Evolutionary conservation across 2,113 vertebrate genomes (phyloP).

Genomic region (Pomatorhinus ruficollis): DNA sequence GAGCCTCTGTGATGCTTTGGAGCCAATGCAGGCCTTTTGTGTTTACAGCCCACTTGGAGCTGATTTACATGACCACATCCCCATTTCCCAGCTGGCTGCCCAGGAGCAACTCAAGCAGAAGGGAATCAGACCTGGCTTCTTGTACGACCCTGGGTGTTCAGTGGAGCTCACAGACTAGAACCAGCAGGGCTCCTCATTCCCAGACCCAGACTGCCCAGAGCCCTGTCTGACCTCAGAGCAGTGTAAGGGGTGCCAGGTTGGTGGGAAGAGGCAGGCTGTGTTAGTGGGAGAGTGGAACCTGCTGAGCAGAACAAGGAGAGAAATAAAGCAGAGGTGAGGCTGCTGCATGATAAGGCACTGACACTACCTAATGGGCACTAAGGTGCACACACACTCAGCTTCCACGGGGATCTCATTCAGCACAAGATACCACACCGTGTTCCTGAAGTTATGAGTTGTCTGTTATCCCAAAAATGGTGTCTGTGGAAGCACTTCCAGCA

Average conservation of each 20-base stretch:
- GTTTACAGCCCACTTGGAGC: neutral
- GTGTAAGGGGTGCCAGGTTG: neutral
- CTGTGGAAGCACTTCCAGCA: neutral
- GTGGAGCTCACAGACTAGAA: neutral
- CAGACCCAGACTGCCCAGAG: neutral
- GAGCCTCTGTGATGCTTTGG: neutral
- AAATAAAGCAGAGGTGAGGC: neutral
- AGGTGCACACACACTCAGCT: neutral
- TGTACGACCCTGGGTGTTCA: accelerated
- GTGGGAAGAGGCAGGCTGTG: neutral
- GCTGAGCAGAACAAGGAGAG: neutral
- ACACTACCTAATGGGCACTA: neutral
- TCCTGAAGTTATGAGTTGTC: neutral
- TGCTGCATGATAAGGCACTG: neutral
- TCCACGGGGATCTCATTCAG: accelerated
- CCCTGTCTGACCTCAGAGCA: neutral
- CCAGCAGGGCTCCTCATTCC: neutral
- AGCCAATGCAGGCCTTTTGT: neutral
- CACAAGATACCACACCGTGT: accelerated
- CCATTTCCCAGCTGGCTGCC: neutral
- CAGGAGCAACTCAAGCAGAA: neutral
- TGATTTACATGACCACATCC: neutral
- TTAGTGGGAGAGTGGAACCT: neutral
- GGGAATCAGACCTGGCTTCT: neutral
- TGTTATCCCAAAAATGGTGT: neutral